Conservation (phyloP, 2,113 vertebrate genomes). For the Siniperca chuatsi region DNA sequence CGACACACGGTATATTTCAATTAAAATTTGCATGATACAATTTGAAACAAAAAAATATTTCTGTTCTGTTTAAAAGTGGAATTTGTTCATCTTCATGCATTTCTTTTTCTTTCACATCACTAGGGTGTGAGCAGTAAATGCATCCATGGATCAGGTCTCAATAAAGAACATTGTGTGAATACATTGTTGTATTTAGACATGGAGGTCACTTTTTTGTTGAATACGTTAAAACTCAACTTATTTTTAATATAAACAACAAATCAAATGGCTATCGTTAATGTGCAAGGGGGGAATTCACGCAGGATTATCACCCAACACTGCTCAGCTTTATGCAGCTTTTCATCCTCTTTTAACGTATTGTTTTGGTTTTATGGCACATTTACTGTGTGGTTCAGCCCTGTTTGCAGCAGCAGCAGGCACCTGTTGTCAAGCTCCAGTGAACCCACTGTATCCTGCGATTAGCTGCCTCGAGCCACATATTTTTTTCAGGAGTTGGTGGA, state of each 20-base stretch:
- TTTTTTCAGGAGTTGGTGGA: no score
- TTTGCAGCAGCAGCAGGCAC: not conserved
- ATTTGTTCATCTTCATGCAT: no score
- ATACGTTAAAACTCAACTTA: not conserved
- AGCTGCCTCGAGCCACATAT: not conserved
- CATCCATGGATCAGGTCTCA: not conserved
- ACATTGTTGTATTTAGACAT: not conserved
- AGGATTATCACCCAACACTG: not conserved
- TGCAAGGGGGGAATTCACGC: not conserved
- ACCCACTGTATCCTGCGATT: not conserved
- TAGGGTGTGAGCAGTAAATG: not conserved
- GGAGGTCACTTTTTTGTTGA: not conserved
- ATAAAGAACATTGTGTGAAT: not conserved
- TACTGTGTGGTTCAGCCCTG: not conserved
- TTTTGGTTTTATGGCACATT: not conserved
- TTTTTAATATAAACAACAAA: not conserved
- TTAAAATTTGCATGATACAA: no score
- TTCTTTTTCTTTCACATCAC: no score
- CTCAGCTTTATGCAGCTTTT: not conserved
- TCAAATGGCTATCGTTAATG: not conserved
- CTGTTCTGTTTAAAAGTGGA: no score
- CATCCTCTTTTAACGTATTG: not conserved
- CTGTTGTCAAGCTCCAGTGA: not conserved
- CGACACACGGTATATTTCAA: no score
- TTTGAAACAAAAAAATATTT: no score